A percentile compares a stretch with the other conserved stretches of the same genome.
Conservation (phyloP, 1,140 invertebrate species). For the Amyelois transitella region DNA sequence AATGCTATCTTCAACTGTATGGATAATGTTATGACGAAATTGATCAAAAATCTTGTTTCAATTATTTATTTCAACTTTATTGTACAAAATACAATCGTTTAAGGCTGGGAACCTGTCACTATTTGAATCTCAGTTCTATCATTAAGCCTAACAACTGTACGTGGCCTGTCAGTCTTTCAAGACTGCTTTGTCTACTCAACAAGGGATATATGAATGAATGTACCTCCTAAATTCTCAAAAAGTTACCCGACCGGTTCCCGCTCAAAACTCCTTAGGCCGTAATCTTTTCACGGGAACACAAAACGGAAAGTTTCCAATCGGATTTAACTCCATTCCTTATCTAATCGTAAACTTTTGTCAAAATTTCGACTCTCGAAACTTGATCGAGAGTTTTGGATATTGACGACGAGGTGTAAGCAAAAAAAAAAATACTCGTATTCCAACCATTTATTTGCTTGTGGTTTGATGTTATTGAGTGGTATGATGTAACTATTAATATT, state of each 20-base stretch:
- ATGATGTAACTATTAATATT: too few species aligned
- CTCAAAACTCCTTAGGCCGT: constrained; percentile 9
- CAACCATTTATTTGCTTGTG: not conserved
- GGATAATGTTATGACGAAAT: too few species aligned
- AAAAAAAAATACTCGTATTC: constrained; percentile 15
- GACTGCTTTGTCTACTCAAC: too few species aligned
- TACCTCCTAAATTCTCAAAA: not conserved
- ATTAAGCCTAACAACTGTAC: too few species aligned
- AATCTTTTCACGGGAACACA: constrained; percentile 24
- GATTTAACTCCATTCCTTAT: constrained; percentile 27
- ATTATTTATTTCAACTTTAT: too few species aligned
- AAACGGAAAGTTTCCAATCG: constrained; percentile 29
- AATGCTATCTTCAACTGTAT: too few species aligned
- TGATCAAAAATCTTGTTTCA: too few species aligned
- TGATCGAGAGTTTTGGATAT: constrained; percentile 13
- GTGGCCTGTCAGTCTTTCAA: too few species aligned
- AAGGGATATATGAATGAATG: not conserved
- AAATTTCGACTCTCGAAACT: constrained; percentile 21
- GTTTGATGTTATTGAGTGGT: not conserved
- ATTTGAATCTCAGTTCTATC: too few species aligned
- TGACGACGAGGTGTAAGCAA: constrained; percentile 7
- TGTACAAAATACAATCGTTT: too few species aligned
- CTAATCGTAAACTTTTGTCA: constrained; percentile 28
- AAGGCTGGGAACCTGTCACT: too few species aligned
- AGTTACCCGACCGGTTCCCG: constrained; percentile 1